Evolutionary conservation across 2,888 invertebrate species (phyloP), one percentile per base, ranked within the genome.

Genomic region (Leucophenga maculata): DNA sequence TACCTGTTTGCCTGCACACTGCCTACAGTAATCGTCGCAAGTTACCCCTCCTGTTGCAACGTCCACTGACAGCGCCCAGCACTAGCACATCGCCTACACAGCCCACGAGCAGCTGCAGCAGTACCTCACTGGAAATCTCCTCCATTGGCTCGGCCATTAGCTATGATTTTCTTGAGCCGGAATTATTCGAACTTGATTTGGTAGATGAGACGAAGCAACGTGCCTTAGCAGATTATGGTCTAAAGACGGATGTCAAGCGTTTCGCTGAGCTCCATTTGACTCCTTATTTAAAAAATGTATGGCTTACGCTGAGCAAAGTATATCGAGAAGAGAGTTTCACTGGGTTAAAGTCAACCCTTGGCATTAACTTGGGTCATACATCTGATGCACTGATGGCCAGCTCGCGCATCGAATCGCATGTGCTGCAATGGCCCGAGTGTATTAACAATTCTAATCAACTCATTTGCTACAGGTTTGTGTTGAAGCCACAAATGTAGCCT

Each of bases 231-330:
- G 93, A 93, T 75, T 95, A 95, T 86, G 95, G 95, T 8, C 88
- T 95, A 68, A 91, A 93, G 93, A 90, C 92, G 64, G 94, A 94
- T 72, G 89, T 95, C 74, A 92, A 92, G 88, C 93, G 93, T 85
- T 96, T 97, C 88, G 95, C 94, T 0, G 94, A 94, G 77, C 86
- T 94, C 69, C 93, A 94, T 0, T 92, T 94, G 60, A 94, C 94
- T 82, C 92, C 93, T 48, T 90, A 92, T 31, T 88, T 97, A 48
- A 92, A 93, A 78, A 94, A 93, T 72, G 90, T 97, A 16, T 98
- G 97, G 97, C 92, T 93, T 9, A 79, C 82, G 1, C 69, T 88
- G 9, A 81, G 75, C 11, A 87, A 86, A 69, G 82, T 88, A 44
- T 79, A 82, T 69, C 76, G 83, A 92, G 94, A 90, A 90, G 94